A percentile compares a stretch with the other conserved stretches of the same genome.
phyloP scores from a whole-genome alignment of 2,113 vertebrate genomes.

The Tragulus kanchil region DNA sequence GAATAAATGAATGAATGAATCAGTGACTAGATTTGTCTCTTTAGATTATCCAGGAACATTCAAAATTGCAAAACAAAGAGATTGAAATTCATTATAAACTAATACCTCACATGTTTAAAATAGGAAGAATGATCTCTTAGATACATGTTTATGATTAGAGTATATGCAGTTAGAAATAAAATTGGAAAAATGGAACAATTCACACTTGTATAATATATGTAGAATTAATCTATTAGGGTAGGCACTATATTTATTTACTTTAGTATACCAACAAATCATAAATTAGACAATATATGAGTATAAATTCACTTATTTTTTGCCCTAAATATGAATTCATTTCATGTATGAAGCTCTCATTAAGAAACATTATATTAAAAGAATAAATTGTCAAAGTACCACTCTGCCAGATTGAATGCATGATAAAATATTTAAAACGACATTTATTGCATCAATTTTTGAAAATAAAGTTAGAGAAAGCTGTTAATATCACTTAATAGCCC shows the following conservation, averaged over 20 bases:
- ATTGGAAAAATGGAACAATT: conserved; percentile 40
- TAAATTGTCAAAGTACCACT: conserved; percentile 74
- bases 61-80: conserved; percentile 20
- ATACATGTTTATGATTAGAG: conserved; percentile 5
- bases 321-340: conserved; percentile 77
- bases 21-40: neutral
- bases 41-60: neutral
- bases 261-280: conserved; percentile 50
- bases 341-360: conserved; percentile 74
- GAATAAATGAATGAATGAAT: neutral
- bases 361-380: conserved; percentile 71
- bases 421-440: conserved; percentile 80
- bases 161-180: conserved; percentile 30
- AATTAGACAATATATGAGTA: conserved; percentile 38
- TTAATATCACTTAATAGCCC: conserved; percentile 75
- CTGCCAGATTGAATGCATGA: conserved; percentile 77
- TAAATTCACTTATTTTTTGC: conserved; percentile 69
- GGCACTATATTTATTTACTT: conserved; percentile 35
- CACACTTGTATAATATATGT: conserved; percentile 23
- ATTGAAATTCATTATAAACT: conserved; percentile 36
- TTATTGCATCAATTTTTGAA: conserved; percentile 79
- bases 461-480: conserved; percentile 70
- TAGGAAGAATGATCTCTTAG: neutral
- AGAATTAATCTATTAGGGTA: conserved; percentile 55
- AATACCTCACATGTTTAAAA: neutral